A percentile compares a stretch with the other conserved stretches of the same genome.
phyloP scores from a whole-genome alignment of 2,888 invertebrate species.

The Tanytarsus gracilentus region DNA sequence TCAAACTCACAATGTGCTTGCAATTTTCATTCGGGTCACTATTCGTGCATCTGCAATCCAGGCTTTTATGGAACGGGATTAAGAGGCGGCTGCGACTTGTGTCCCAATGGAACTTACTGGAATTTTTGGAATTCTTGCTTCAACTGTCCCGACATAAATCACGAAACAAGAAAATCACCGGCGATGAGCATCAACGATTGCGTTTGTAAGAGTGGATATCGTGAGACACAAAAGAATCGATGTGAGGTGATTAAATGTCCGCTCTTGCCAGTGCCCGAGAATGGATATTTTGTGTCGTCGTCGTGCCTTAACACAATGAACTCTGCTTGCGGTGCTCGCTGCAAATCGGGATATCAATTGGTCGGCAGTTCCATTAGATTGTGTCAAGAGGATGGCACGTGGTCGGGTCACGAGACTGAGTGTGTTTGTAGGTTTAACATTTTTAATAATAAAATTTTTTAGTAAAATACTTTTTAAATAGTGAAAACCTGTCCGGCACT shows the following conservation, averaged over 20 bases:
- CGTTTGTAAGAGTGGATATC: constrained; percentile 54
- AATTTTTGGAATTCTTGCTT: constrained; percentile 45
- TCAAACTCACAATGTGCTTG: constrained; percentile 53
- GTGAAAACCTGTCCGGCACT: constrained; percentile 55
- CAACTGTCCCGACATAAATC: constrained; percentile 56
- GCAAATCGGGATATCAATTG: constrained; percentile 53
- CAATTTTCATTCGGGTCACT: constrained; percentile 58
- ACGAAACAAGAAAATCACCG: constrained; percentile 48
- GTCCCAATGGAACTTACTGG: constrained; percentile 57
- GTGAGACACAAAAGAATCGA: constrained; percentile 42
- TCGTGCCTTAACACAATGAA: constrained; percentile 56
- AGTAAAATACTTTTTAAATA: constrained; percentile 34
- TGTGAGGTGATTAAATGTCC: constrained; percentile 56
- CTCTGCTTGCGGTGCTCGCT: constrained; percentile 60
- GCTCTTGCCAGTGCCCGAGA: constrained; percentile 49
- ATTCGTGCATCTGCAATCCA: constrained; percentile 55
- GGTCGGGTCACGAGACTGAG: constrained; percentile 55
- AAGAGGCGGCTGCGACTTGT: constrained; percentile 49
- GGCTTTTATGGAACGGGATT: constrained; percentile 59
- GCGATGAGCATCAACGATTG: constrained; percentile 50
- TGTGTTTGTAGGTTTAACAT: constrained; percentile 49
- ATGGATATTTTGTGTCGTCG: constrained; percentile 54
- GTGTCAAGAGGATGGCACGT: constrained; percentile 54
- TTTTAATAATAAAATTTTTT: constrained; percentile 18
- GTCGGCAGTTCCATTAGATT: constrained; percentile 50